A percentile compares a stretch with the other conserved stretches of the same genome.
Conservation (phyloP, 2,797 vertebrate genomes). For the Gadopsis marmoratus region DNA sequence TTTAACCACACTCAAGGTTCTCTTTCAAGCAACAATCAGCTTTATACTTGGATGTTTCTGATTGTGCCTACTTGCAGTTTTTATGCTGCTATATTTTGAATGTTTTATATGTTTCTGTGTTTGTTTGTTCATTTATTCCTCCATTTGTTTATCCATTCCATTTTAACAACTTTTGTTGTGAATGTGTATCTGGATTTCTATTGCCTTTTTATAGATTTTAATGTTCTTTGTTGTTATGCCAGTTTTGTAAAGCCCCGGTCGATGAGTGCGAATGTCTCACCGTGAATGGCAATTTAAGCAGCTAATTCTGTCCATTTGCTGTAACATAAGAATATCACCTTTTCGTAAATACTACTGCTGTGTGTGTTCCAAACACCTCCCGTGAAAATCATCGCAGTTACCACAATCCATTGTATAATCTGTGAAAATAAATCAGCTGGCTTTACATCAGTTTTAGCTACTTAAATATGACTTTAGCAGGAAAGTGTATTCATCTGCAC, state of each 20-base stretch:
- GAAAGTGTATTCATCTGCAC: conserved; percentile 21
- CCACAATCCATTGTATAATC: conserved; percentile 2
- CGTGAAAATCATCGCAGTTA: not conserved
- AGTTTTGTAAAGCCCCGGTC: conserved; percentile 27
- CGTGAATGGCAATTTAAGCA: conserved; percentile 52
- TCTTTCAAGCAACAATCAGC: conserved; percentile 28
- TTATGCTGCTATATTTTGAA: conserved; percentile 18
- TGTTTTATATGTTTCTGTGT: conserved; percentile 32
- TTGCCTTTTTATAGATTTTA: conserved; percentile 51
- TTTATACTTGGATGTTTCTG: conserved; percentile 14
- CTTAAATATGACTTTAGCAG: conserved; percentile 21
- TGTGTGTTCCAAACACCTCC: conserved; percentile 19
- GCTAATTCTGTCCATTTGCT: conserved; percentile 39
- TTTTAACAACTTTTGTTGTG: conserved; percentile 36
- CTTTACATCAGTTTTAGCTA: conserved; percentile 17
- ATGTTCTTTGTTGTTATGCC: conserved; percentile 41
- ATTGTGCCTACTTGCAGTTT: conserved; percentile 11
- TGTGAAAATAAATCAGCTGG: conserved; percentile 13
- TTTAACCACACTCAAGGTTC: conserved; percentile 5
- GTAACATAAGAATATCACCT: conserved; percentile 34
- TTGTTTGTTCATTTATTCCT: conserved; percentile 27
- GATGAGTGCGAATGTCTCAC: conserved; percentile 26
- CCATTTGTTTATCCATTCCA: conserved; percentile 42
- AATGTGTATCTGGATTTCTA: conserved; percentile 38
- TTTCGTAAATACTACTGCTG: conserved; percentile 28